These are phyloP conservation scores for Athene noctua DNA, from an alignment of 2,113 vertebrate genomes.

Conservation along the genomic window DNA sequence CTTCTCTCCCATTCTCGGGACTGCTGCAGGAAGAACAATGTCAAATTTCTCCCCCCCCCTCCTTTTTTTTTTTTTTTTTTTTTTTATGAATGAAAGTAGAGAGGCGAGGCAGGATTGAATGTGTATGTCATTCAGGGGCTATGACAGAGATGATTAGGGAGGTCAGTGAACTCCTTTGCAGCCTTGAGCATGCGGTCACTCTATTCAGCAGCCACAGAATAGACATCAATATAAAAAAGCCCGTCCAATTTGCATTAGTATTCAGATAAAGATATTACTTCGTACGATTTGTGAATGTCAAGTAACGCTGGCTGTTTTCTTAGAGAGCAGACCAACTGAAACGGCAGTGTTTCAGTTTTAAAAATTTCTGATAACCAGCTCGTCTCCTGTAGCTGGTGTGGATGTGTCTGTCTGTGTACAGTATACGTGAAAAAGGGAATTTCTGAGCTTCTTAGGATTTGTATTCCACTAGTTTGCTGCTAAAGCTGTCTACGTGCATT, in stretches of 20 bases:
- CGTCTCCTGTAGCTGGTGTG: not conserved
- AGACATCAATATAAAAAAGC: constrained; percentile 64
- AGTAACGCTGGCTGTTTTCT: constrained; percentile 46
- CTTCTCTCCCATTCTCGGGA: constrained; percentile 39
- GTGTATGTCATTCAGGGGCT: constrained; percentile 72
- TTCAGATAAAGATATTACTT: constrained; percentile 75
- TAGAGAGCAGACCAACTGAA: constrained; percentile 16
- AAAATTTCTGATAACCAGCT: not conserved
- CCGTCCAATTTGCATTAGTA: constrained; percentile 71
- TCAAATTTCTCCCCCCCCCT: not conserved
- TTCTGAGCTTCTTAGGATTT: not conserved
- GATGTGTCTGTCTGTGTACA: not conserved
- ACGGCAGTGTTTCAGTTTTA: not conserved
- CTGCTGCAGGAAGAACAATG: constrained; percentile 66
- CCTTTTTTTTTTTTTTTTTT: not conserved
- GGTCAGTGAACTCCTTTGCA: constrained; percentile 73
- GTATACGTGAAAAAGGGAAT: not conserved
- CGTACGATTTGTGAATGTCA: constrained; percentile 69
- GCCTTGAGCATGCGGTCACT: constrained; percentile 65
- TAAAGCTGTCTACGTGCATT: not conserved
- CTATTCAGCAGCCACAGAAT: constrained; percentile 70
- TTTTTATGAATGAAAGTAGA: constrained; percentile 75
- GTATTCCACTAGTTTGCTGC: not conserved
- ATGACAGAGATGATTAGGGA: constrained; percentile 72
- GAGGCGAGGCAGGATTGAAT: constrained; percentile 67